Conservation (phyloP, 2,888 invertebrate genomes). For the Hydrotaea diabolus region DNA sequence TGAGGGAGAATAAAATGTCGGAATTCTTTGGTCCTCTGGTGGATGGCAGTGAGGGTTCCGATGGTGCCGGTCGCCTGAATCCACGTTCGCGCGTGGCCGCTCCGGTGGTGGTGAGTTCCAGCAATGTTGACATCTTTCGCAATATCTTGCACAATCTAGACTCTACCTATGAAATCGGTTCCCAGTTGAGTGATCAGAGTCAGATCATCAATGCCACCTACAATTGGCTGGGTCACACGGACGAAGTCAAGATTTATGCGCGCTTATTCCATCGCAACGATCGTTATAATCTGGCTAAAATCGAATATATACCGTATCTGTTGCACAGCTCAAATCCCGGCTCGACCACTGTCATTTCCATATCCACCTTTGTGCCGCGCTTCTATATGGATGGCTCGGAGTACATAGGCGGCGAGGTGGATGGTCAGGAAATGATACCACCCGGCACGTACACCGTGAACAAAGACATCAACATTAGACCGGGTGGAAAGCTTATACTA, state of each 20-base stretch:
- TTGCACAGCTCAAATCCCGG: conserved; percentile 94
- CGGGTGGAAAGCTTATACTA: conserved; percentile 94
- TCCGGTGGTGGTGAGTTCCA: conserved; percentile 93
- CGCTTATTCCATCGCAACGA: conserved; percentile 92
- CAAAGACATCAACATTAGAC: conserved; percentile 95
- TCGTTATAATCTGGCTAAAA: conserved; percentile 96
- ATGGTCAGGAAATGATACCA: conserved; percentile 91
- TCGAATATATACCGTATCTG: conserved; percentile 94
- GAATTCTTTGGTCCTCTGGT: conserved; percentile 89
- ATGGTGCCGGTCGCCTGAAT: conserved; percentile 86
- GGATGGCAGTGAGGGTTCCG: conserved; percentile 77
- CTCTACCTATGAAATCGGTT: conserved; percentile 96
- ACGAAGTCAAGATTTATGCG: conserved; percentile 88
- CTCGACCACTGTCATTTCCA: conserved; percentile 89
- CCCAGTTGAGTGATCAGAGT: conserved; percentile 96
- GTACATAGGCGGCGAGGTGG: conserved; percentile 94
- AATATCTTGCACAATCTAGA: conserved; percentile 96
- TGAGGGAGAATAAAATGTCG: conserved; percentile 91
- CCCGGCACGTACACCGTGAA: conserved; percentile 94
- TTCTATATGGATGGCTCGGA: conserved; percentile 87
- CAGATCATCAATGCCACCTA: conserved; percentile 95
- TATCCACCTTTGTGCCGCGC: conserved; percentile 89
- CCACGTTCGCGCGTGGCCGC: conserved; percentile 96
- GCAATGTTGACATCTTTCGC: conserved; percentile 92
- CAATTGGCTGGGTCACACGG: conserved; percentile 94